Evolutionary conservation across 2,888 invertebrate species (phyloP).

Genomic region (Eristalis arbustorum): DNA sequence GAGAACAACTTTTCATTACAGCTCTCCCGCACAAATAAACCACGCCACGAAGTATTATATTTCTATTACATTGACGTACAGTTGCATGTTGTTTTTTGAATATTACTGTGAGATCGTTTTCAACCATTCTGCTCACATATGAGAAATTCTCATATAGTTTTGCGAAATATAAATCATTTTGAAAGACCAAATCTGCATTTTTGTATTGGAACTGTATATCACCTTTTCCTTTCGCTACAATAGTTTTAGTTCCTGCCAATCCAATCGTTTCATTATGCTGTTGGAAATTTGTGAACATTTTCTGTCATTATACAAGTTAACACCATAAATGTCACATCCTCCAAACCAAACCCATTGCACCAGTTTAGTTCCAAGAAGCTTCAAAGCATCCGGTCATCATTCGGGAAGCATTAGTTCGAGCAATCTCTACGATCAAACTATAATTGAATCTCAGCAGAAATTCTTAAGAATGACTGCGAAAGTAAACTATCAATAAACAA

Average conservation of each 20-base stretch:
- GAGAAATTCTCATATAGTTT: constrained; percentile 35
- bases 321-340: no score
- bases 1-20: constrained; percentile 6
- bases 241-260: no score
- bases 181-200: constrained; percentile 46
- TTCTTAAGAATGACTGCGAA: no score
- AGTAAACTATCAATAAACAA: no score
- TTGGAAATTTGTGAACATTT: constrained; percentile 36
- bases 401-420: no score
- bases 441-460: no score
- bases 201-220: constrained; percentile 22
- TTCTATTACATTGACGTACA: constrained; percentile 23
- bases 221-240: no score
- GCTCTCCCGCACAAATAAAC: constrained; percentile 17
- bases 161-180: constrained; percentile 60
- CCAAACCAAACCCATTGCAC: no score
- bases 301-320: constrained; percentile 55
- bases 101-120: constrained; percentile 56
- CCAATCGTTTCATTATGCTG: constrained; percentile 56
- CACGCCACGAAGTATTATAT: constrained; percentile 22
- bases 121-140: constrained; percentile 47
- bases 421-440: no score
- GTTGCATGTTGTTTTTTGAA: constrained; percentile 49
- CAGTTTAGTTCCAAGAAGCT: no score
- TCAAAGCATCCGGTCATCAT: no score